Evolutionary conservation across 1,140 invertebrate genomes (phyloP).

Genomic region (Polyergus mexicanus): DNA sequence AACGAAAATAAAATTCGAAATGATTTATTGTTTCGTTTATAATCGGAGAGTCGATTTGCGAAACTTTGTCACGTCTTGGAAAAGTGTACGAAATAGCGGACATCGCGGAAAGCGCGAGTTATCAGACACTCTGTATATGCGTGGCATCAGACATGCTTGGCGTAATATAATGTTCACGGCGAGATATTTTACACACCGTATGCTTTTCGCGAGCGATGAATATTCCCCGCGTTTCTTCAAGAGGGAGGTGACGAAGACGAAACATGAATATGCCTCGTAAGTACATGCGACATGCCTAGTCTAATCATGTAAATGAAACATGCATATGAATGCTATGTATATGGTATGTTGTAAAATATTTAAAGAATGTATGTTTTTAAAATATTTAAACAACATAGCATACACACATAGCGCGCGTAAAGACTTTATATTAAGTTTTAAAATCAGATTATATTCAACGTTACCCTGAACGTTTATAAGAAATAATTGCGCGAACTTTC

Average conservation of each 20-base stretch:
- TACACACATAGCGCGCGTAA: neutral
- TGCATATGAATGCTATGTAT: neutral
- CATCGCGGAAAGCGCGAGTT: neutral
- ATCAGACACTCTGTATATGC: conserved; percentile 40
- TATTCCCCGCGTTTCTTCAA: conserved; percentile 38
- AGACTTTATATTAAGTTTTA: neutral
- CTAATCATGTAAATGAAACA: conserved; percentile 22
- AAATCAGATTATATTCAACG: neutral
- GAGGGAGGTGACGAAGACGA: conserved; percentile 1
- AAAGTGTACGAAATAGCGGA: conserved; percentile 1
- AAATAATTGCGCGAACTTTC: neutral
- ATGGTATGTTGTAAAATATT: neutral
- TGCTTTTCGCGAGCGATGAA: conserved; percentile 66
- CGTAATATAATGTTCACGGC: conserved; percentile 68
- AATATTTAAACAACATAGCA: no score
- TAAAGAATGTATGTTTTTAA: neutral
- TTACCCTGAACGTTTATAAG: neutral
- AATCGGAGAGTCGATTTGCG: neutral
- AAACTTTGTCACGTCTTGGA: conserved; percentile 28
- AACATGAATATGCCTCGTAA: conserved; percentile 19
- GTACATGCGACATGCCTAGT: conserved; percentile 21
- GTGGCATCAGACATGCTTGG: conserved; percentile 69
- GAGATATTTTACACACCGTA: conserved; percentile 70
- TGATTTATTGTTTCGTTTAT: neutral
- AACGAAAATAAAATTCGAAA: conserved; percentile 17